These are phyloP conservation scores for Leptopilina drosophilae DNA, from an alignment of 2,888 invertebrate genomes.

Conservation along the genomic window DNA sequence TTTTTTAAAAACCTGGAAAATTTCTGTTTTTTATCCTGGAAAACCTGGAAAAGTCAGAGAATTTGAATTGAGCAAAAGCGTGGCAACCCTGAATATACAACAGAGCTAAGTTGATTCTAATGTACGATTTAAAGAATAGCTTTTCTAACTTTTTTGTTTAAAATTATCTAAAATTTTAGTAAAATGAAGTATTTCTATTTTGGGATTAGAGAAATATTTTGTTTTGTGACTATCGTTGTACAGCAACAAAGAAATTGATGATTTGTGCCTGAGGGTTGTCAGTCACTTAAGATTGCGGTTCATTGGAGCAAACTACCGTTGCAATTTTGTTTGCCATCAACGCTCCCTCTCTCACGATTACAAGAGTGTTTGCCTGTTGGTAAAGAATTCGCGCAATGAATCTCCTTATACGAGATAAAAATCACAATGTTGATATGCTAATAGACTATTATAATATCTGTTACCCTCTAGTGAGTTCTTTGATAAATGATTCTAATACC, in stretches of 20 bases:
- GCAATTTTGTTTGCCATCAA: slow-evolving; percentile 45
- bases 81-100: no score
- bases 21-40: no score
- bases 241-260: background rate
- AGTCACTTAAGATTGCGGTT: slow-evolving; percentile 40
- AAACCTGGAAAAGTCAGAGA: no score
- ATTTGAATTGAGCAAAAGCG: no score
- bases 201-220: no score
- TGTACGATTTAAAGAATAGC: no score
- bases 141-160: no score
- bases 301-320: slow-evolving; percentile 53
- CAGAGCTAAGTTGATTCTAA: no score
- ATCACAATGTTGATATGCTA: slow-evolving; percentile 59
- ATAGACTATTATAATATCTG: slow-evolving; percentile 52
- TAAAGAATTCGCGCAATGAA: slow-evolving; percentile 53
- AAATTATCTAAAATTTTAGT: no score
- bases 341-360: slow-evolving; percentile 48
- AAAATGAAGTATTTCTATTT: no score
- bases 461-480: slow-evolving; percentile 12
- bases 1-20: no score
- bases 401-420: slow-evolving; percentile 49
- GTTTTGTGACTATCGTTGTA: no score
- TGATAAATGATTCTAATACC: slow-evolving; percentile 11
- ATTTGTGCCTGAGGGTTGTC: background rate
- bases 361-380: slow-evolving; percentile 59